Conservation (phyloP, 2,888 invertebrate species). For the Tipula helvola region DNA sequence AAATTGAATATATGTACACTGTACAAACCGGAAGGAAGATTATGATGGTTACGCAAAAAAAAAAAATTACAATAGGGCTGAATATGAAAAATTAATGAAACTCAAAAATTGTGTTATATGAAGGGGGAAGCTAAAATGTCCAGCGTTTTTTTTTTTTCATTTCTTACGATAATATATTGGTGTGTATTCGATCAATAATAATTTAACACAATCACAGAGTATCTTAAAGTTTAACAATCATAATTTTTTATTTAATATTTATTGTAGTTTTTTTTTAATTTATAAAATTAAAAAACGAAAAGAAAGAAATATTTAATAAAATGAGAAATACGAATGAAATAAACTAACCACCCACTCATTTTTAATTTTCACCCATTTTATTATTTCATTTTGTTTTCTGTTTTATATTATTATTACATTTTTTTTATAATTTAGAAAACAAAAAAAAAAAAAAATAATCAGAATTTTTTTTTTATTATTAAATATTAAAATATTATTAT, state of each 20-base stretch:
- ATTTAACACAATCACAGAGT: not conserved
- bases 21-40: not conserved
- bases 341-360: not conserved
- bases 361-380: not conserved
- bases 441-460: not conserved
- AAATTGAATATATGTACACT: not conserved
- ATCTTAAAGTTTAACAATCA: not conserved
- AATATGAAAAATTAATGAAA: not conserved
- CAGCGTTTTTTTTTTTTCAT: not conserved
- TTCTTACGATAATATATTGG: not conserved
- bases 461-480: not conserved
- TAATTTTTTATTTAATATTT: not conserved
- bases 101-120: not conserved
- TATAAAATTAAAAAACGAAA: not conserved
- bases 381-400: not conserved
- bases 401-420: not conserved
- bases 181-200: not conserved
- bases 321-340: not conserved
- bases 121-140: not conserved
- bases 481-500: not conserved
- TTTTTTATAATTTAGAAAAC: not conserved
- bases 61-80: not conserved
- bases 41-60: not conserved
- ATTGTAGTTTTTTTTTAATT: not conserved
- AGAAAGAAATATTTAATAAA: not conserved